These are phyloP conservation scores for Glandiceps talaboti DNA, from an alignment of 53 echinoderm and acorn worm species.

Conservation along the genomic window DNA sequence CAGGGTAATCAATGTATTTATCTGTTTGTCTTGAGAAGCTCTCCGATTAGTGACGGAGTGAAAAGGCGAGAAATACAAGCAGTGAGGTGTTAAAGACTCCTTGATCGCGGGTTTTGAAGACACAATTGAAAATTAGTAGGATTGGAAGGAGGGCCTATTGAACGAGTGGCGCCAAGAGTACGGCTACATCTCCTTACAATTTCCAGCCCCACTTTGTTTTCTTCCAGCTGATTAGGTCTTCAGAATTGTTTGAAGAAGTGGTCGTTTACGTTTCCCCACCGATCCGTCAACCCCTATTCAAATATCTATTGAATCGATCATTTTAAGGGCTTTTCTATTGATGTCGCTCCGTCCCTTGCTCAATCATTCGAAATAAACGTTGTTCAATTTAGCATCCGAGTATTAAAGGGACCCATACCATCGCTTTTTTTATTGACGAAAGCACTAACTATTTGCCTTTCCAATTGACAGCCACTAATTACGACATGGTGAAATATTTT, in stretches of 20 bases:
- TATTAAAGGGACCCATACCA: not conserved
- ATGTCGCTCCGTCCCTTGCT: not conserved
- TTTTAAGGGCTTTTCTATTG: not conserved
- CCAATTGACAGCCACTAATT: not conserved
- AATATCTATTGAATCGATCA: not conserved
- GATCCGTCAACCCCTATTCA: not conserved
- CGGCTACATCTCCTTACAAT: not conserved
- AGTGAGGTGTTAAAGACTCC: not conserved
- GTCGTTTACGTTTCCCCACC: not conserved
- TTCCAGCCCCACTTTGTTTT: not conserved
- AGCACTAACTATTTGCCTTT: not conserved
- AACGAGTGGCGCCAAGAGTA: not conserved
- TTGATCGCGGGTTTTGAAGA: not conserved
- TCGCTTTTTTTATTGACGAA: not conserved
- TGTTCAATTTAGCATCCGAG: not conserved
- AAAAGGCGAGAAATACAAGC: not conserved
- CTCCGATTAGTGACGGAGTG: not conserved
- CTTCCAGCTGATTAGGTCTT: not conserved
- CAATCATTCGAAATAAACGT: not conserved
- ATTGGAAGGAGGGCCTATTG: not conserved
- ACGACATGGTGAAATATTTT: no score
- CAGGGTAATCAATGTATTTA: not conserved
- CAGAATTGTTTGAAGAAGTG: not conserved
- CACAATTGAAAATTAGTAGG: not conserved
- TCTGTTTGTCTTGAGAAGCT: not conserved